Conservation (phyloP, 2,888 invertebrate genomes). For the Tetanocera ferruginea region DNA sequence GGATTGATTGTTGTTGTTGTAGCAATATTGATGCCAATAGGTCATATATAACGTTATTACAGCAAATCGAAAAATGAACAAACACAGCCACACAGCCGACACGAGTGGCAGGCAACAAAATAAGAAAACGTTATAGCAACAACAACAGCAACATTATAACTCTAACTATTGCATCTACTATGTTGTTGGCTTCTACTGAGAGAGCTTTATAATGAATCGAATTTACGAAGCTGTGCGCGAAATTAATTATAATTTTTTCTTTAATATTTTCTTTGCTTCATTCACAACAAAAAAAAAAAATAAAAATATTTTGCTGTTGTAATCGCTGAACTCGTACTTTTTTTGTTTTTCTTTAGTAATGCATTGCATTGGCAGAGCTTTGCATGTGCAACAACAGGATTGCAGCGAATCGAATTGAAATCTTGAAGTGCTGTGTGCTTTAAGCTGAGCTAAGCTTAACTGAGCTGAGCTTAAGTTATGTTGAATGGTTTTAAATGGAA, state of each 20-base stretch:
- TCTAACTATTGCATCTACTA: neutral
- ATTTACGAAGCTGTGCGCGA: neutral
- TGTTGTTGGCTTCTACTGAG: neutral
- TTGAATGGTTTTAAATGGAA: neutral
- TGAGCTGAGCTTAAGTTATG: neutral
- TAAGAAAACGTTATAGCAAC: neutral
- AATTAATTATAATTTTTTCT: conserved; percentile 5
- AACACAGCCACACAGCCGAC: neutral
- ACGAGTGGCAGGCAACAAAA: neutral
- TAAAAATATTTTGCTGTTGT: neutral
- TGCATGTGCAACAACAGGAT: neutral
- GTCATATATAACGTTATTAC: conserved; percentile 18
- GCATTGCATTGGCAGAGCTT: neutral
- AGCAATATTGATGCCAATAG: conserved; percentile 25
- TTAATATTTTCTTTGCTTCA: neutral
- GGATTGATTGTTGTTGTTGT: neutral
- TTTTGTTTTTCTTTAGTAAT: neutral
- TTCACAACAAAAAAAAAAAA: neutral
- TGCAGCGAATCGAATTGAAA: neutral
- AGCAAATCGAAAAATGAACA: conserved; percentile 3
- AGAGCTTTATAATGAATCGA: no score
- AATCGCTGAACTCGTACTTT: neutral
- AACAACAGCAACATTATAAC: neutral
- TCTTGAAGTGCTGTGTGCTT: neutral
- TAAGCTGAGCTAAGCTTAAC: neutral